A percentile compares a stretch with the other conserved stretches of the same genome.
phyloP scores from a whole-genome alignment of 2,888 invertebrate genomes.

The Brachylomia viminalis region DNA sequence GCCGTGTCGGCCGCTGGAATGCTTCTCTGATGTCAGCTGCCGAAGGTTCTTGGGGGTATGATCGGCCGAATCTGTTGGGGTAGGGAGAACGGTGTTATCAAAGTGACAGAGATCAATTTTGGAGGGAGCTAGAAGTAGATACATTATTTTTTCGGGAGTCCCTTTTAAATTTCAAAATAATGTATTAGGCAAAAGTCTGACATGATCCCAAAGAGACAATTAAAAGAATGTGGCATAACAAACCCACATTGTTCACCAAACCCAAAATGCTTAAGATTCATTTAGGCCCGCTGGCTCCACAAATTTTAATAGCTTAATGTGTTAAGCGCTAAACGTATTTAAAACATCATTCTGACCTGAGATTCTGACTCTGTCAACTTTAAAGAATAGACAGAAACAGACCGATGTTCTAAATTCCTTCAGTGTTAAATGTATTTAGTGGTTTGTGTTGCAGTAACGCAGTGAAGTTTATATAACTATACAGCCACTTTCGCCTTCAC shows the following conservation, averaged over 20 bases:
- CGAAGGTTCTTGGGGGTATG: conserved; percentile 84
- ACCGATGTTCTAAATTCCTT: too few species aligned
- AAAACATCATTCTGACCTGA: too few species aligned
- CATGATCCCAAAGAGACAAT: neutral
- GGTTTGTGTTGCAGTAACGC: too few species aligned
- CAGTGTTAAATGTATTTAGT: too few species aligned
- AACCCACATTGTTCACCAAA: neutral
- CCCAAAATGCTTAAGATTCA: neutral
- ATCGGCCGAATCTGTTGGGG: conserved; percentile 83
- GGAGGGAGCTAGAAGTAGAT: too few species aligned
- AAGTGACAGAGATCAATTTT: neutral
- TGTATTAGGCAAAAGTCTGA: too few species aligned
- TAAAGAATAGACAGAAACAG: too few species aligned
- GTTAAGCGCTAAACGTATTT: too few species aligned
- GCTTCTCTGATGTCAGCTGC: conserved; percentile 84
- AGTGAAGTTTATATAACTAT: neutral
- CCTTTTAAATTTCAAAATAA: neutral
- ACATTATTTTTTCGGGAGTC: neutral
- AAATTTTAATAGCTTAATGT: too few species aligned
- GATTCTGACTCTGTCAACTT: too few species aligned
- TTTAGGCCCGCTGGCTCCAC: too few species aligned
- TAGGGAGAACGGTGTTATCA: neutral
- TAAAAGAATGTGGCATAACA: too few species aligned
- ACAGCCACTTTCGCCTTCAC: neutral
- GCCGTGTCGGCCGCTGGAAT: conserved; percentile 78